Evolutionary conservation across 1,140 invertebrate species (phyloP).

Genomic region (Orius insidiosus): DNA sequence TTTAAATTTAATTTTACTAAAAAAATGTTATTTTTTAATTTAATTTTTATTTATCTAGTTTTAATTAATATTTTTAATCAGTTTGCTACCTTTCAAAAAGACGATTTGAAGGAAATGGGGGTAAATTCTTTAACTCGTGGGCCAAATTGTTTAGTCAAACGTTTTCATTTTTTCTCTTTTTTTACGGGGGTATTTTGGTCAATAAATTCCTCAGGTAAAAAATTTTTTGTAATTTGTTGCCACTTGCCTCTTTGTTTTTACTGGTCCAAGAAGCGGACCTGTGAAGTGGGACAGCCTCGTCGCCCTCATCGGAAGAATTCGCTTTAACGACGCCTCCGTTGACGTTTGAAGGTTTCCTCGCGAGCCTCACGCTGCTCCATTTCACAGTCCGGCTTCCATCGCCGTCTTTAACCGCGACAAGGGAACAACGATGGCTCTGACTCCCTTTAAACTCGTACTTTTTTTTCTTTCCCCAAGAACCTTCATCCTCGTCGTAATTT

Average conservation of each 20-base stretch:
- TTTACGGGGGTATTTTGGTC: no score
- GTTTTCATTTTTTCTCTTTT: no score
- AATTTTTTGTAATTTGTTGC: constrained; percentile 24
- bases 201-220: no score
- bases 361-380: constrained; percentile 19
- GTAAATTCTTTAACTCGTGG: no score
- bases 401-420: constrained; percentile 17
- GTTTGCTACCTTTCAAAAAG: no score
- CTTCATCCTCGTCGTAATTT: constrained; percentile 14
- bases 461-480: constrained; percentile 1
- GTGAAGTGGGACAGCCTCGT: constrained; percentile 1
- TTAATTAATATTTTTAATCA: no score
- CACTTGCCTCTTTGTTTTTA: constrained; percentile 14
- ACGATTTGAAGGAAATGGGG: no score
- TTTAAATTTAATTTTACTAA: no score
- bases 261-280: constrained; percentile 11
- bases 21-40: no score
- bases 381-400: constrained; percentile 17
- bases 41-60: no score
- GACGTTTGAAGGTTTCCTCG: constrained; percentile 16
- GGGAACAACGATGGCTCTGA: constrained; percentile 17
- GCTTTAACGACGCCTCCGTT: constrained; percentile 19
- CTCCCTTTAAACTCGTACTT: constrained; percentile 20
- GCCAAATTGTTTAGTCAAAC: no score
- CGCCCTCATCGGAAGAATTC: constrained; percentile 7